These are phyloP conservation scores for Enteromius radiatus DNA, from an alignment of 2,797 vertebrate genomes.

Conservation along the genomic window DNA sequence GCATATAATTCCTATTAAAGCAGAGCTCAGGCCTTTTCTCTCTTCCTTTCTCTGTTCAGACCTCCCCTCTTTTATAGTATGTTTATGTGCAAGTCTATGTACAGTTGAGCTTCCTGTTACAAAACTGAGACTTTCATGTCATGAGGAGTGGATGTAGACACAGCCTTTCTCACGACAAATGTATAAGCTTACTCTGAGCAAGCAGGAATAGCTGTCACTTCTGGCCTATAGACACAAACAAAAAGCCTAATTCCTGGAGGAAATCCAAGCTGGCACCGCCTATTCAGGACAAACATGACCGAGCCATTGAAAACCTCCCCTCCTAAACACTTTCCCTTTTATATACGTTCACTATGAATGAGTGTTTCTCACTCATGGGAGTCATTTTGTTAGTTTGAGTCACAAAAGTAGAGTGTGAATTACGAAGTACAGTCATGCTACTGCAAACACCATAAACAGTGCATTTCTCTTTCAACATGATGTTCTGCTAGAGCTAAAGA, in stretches of 20 bases:
- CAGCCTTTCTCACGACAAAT: conserved; percentile 78
- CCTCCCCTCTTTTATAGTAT: conserved; percentile 56
- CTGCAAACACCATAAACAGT: not conserved
- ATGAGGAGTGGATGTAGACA: conserved; percentile 74
- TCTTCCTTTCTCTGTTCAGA: conserved; percentile 14
- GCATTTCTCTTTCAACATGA: not conserved
- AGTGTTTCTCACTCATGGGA: conserved; percentile 55
- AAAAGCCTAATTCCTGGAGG: conserved; percentile 76
- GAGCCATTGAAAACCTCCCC: conserved; percentile 75
- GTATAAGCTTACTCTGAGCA: conserved; percentile 78
- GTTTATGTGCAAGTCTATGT: conserved; percentile 74
- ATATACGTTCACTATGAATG: conserved; percentile 68
- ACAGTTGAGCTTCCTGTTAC: conserved; percentile 78
- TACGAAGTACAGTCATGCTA: conserved; percentile 13
- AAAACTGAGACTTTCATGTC: conserved; percentile 67
- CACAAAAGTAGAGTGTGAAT: conserved; percentile 10
- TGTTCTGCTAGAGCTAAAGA: not conserved
- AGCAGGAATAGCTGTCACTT: conserved; percentile 81
- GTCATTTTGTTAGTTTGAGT: conserved; percentile 28
- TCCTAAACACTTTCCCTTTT: conserved; percentile 73
- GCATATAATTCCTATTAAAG: not conserved
- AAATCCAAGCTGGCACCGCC: conserved; percentile 77
- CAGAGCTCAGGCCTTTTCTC: not conserved
- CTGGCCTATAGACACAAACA: conserved; percentile 77
- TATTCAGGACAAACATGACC: conserved; percentile 76